phyloP scores from a whole-genome alignment of 1,140 invertebrate genomes.

The Lasioglossum baleicum region DNA sequence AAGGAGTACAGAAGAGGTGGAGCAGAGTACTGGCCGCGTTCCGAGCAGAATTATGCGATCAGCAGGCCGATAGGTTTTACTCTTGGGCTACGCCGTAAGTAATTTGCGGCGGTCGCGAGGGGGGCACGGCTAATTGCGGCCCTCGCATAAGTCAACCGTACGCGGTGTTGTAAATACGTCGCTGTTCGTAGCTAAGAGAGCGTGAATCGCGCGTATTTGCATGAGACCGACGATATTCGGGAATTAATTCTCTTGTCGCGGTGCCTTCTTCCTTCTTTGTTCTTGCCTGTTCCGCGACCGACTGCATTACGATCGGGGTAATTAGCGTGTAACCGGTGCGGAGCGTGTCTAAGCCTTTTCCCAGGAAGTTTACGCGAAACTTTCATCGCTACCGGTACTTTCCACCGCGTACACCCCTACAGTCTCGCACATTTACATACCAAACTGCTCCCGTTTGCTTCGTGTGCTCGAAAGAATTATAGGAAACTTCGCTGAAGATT shows the following conservation, averaged over 20 bases:
- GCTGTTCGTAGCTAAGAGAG: conserved; percentile 30
- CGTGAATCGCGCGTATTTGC: conserved; percentile 43
- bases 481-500: too few species aligned
- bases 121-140: conserved; percentile 50
- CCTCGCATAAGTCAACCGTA: conserved; percentile 49
- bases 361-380: conserved; percentile 9
- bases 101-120: conserved; percentile 52
- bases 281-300: conserved; percentile 6
- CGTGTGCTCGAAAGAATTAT: too few species aligned
- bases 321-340: conserved; percentile 35
- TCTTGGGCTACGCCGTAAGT: conserved; percentile 45
- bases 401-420: background rate
- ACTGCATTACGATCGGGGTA: conserved; percentile 12
- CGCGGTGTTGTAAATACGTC: conserved; percentile 50
- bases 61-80: conserved; percentile 51
- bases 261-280: conserved; percentile 25
- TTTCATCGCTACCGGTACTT: conserved; percentile 16
- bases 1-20: background rate
- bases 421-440: background rate
- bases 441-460: background rate
- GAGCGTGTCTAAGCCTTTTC: conserved; percentile 3
- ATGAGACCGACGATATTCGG: conserved; percentile 38
- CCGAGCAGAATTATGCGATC: conserved; percentile 38
- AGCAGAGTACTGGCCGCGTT: background rate
- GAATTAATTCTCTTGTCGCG: conserved; percentile 32